Evolutionary conservation across 2,888 invertebrate species (phyloP).

Genomic region (Ornithoptera priamus): DNA sequence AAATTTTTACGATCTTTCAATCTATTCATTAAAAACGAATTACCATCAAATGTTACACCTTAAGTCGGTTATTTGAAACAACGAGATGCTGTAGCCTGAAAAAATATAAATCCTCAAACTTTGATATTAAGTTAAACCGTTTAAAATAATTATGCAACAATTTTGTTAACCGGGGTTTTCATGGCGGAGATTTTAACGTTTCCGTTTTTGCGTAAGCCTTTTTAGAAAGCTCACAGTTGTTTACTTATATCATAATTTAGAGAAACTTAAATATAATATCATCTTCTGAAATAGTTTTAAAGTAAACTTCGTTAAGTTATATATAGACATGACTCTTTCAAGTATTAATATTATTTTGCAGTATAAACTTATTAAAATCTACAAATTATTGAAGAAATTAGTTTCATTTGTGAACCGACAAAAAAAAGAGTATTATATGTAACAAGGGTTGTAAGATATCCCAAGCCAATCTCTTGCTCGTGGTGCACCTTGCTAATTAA

Average conservation of each 20-base stretch:
- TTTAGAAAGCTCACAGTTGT: neutral
- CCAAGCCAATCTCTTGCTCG: too few species aligned
- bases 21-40: slow-evolving; percentile 46
- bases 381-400: too few species aligned
- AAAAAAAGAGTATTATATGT: too few species aligned
- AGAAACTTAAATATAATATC: neutral
- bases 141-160: slow-evolving; percentile 75
- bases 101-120: slow-evolving; percentile 57
- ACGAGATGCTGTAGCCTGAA: slow-evolving; percentile 51
- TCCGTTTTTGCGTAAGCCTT: neutral
- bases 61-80: slow-evolving; percentile 59
- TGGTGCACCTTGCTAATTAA: too few species aligned
- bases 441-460: too few species aligned
- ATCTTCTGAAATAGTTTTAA: too few species aligned
- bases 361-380: too few species aligned
- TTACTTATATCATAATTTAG: neutral
- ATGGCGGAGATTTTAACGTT: neutral
- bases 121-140: slow-evolving; percentile 74
- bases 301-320: too few species aligned
- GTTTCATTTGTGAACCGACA: too few species aligned
- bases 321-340: too few species aligned
- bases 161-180: slow-evolving; percentile 57
- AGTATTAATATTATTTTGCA: too few species aligned
- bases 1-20: slow-evolving; percentile 20
- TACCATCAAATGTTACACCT: slow-evolving; percentile 57